These are phyloP conservation scores for Paracentrotus lividus DNA, from an alignment of 53 echinoderm and acorn worm species.

Conservation along the genomic window DNA sequence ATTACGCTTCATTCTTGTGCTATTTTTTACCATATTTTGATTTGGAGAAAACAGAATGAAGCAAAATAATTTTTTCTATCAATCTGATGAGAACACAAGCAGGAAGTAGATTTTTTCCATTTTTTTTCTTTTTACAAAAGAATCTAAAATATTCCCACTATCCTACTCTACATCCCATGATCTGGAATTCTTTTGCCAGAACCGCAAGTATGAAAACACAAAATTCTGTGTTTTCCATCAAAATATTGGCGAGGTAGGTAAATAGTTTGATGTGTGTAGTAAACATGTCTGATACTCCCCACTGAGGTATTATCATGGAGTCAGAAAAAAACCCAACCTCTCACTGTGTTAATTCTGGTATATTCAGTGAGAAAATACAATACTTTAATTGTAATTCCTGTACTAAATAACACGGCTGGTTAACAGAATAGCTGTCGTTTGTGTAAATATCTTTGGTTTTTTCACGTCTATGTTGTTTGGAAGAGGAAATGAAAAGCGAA, in stretches of 20 bases:
- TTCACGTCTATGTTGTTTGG: neutral
- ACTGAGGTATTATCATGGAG: neutral
- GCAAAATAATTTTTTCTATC: too few species aligned
- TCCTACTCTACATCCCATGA: neutral
- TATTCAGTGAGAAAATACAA: constrained; percentile 2
- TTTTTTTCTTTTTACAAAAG: neutral
- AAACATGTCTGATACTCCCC: constrained; percentile 2
- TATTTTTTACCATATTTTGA: too few species aligned
- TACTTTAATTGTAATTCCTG: neutral
- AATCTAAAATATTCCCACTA: constrained; percentile 7
- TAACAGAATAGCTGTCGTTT: neutral
- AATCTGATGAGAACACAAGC: neutral
- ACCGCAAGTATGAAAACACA: constrained; percentile 17
- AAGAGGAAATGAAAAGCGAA: neutral
- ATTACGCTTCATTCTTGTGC: too few species aligned
- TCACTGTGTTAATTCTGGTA: neutral
- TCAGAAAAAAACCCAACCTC: neutral
- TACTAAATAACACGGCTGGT: neutral
- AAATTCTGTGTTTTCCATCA: constrained; percentile 20
- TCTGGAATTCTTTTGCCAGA: neutral
- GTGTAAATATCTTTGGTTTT: neutral
- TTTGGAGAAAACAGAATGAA: too few species aligned
- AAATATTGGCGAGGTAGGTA: neutral
- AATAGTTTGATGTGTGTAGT: neutral
- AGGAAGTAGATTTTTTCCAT: neutral